Percentiles rank a stretch among this genome's conserved stretches.
Conservation (phyloP, 1,140 invertebrate genomes). For the Hypothenemus hampei region DNA sequence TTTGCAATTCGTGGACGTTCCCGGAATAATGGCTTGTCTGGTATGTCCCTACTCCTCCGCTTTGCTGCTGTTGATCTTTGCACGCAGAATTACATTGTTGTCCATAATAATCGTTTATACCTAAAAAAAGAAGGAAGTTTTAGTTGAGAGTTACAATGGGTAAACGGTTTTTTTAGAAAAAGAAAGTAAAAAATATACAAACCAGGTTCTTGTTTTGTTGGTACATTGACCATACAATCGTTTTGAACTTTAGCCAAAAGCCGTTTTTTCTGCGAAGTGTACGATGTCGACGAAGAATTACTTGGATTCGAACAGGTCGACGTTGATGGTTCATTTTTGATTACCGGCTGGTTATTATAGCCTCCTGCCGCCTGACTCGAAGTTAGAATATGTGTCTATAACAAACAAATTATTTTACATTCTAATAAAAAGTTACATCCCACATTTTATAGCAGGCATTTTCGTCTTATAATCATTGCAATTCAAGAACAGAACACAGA, state of each 20-base stretch:
- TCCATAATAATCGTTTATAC: conserved; percentile 39
- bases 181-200: background rate
- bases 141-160: background rate
- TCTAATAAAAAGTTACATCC: too few species aligned
- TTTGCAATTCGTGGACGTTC: conserved; percentile 19
- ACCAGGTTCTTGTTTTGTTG: conserved; percentile 49
- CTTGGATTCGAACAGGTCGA: conserved; percentile 32
- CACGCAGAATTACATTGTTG: conserved; percentile 42
- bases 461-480: too few species aligned
- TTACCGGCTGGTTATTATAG: conserved; percentile 45
- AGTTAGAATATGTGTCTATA: conserved; percentile 9
- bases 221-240: conserved; percentile 61
- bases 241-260: conserved; percentile 81
- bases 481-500: too few species aligned
- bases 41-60: too few species aligned
- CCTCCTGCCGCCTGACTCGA: conserved; percentile 45
- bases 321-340: conserved; percentile 55
- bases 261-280: conserved; percentile 78
- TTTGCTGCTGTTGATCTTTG: conserved; percentile 35
- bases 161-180: background rate
- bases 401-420: too few species aligned
- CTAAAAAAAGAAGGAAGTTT: conserved; percentile 22
- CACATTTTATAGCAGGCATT: too few species aligned
- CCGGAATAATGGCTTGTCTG: conserved; percentile 14
- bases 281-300: conserved; percentile 41